Percentiles rank a stretch among this genome's conserved stretches.
These are phyloP conservation scores for Nesogale talazaci DNA, from an alignment of 2,113 vertebrate genomes.

Conservation along the genomic window DNA sequence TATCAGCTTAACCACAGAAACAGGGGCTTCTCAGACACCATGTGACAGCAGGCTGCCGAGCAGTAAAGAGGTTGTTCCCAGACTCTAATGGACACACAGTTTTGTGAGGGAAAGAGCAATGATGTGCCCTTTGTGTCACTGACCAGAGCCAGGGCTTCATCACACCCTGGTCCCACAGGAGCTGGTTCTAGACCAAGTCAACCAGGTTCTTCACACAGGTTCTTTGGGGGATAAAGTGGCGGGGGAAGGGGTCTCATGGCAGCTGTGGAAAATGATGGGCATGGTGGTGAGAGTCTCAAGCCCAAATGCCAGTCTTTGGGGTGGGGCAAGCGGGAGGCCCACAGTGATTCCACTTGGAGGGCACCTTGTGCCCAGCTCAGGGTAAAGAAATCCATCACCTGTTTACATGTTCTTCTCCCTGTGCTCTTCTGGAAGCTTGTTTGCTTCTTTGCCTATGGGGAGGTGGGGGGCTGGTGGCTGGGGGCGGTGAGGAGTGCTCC, in stretches of 20 bases:
- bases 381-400: neutral
- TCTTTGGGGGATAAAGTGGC: neutral
- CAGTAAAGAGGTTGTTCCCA: slow-evolving; percentile 35
- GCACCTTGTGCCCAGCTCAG: too few species aligned
- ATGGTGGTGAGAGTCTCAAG: neutral
- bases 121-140: neutral
- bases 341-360: neutral
- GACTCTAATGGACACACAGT: slow-evolving; percentile 36
- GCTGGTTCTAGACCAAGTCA: slow-evolving; percentile 2
- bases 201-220: neutral
- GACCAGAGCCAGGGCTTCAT: neutral
- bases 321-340: neutral
- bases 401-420: neutral
- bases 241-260: neutral
- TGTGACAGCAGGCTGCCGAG: slow-evolving; percentile 48
- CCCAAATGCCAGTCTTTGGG: neutral
- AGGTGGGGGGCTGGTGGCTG: too few species aligned
- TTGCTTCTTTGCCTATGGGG: neutral
- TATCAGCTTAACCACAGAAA: neutral
- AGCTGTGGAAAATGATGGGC: neutral
- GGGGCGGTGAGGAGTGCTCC: neutral
- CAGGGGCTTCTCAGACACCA: slow-evolving; percentile 60
- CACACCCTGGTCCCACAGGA: neutral
- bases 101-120: slow-evolving; percentile 9
- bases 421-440: neutral